phyloP scores from a whole-genome alignment of 2,888 invertebrate genomes.

The Microctonus aethiopoides region DNA sequence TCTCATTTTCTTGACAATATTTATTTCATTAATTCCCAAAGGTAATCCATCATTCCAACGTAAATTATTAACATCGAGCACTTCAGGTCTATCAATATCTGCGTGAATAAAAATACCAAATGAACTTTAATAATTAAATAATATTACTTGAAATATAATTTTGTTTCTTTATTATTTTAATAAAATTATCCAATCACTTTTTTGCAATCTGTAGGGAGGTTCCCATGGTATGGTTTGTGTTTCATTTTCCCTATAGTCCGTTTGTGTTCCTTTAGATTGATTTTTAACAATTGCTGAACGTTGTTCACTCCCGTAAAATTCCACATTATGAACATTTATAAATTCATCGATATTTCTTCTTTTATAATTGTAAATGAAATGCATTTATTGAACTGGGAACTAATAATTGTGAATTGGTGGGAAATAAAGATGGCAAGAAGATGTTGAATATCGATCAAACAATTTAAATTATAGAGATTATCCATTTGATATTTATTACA shows the following conservation, averaged over 20 bases:
- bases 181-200: conserved; percentile 43
- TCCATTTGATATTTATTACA: too few relatives aligned
- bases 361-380: conserved; percentile 4
- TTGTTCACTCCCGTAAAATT: neutral
- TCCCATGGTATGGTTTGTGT: conserved; percentile 84
- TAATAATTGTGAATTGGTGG: neutral
- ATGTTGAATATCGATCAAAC: conserved; percentile 25
- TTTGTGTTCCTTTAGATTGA: conserved; percentile 71
- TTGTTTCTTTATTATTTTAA: neutral
- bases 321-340: neutral
- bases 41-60: conserved; percentile 76
- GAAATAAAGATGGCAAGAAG: neutral
- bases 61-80: conserved; percentile 71
- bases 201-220: conserved; percentile 70
- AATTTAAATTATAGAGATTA: too few relatives aligned
- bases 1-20: conserved; percentile 77
- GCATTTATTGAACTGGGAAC: neutral
- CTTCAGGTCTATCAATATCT: conserved; percentile 71
- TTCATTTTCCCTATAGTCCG: conserved; percentile 79
- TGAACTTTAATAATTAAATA: conserved; percentile 5
- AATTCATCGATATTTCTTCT: conserved; percentile 5
- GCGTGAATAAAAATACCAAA: conserved; percentile 3
- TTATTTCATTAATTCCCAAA: conserved; percentile 73
- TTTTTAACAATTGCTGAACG: neutral
- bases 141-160: neutral